phyloP scores from a whole-genome alignment of 1,140 invertebrate genomes.

The Plutomurus gul region DNA sequence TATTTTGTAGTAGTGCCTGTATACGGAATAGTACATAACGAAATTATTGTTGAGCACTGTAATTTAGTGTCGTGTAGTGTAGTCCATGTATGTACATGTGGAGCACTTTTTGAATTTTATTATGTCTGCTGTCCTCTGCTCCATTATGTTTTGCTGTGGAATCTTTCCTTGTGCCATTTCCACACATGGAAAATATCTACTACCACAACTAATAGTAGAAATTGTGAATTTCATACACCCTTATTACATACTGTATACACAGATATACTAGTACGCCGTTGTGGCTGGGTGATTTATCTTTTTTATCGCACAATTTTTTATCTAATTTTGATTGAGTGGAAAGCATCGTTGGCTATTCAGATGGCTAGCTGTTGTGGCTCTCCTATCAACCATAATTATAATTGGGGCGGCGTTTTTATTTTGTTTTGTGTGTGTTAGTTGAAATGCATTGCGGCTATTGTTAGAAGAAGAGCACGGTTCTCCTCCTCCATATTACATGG shows the following conservation, averaged over 20 bases:
- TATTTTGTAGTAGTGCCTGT: too few species aligned
- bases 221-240: neutral
- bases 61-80: neutral
- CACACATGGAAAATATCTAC: conserved; percentile 10
- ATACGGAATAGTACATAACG: neutral
- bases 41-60: neutral
- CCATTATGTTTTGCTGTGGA: neutral
- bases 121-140: conserved; percentile 8
- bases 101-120: conserved; percentile 8
- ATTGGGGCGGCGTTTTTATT: neutral
- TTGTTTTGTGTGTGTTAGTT: too few species aligned
- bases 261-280: too few species aligned
- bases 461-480: neutral
- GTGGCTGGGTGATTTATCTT: neutral
- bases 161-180: conserved; percentile 12
- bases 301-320: neutral
- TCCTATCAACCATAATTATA: conserved; percentile 14
- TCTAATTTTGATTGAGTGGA: neutral
- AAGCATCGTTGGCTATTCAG: neutral
- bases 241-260: too few species aligned
- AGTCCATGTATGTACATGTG: neutral
- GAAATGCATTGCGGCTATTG: too few species aligned
- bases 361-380: neutral
- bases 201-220: neutral
- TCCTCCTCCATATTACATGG: too few species aligned